Evolutionary conservation across 1,140 invertebrate species (phyloP), one percentile per base, ranked within the genome.

Genomic region (Xylocopa sonorina): DNA sequence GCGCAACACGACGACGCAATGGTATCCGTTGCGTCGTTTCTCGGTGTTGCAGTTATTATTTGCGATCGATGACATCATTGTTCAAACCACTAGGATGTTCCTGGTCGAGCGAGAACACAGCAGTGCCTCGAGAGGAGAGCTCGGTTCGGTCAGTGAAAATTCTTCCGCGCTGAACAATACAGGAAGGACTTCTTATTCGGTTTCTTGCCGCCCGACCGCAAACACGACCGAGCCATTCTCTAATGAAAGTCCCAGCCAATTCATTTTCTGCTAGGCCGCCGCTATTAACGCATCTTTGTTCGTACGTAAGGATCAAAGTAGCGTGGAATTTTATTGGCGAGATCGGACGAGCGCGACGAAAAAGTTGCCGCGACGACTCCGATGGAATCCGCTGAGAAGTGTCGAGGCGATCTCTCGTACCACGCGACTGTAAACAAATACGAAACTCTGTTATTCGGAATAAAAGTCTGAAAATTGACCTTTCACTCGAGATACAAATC

Each of bases 51-150:
- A 43, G 10, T 66, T 27, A 66, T 66, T 66, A 66, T 48, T 57
- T n/a, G 43, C 29, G 41, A 69, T 60, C 53, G 43, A 12, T 77
- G 74, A 77, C 69, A 68, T 77, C 64, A 77, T 18, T 77, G 29
- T 38, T 57, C 64, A 69, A 77, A 77, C n/a, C 57, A 57, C 24
- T 46, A 43, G 43, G 41, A 73, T 62, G 38, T 50, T 51, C 57
- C 21, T 9, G 55, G 27, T 2, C 48, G 29, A 32, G 4, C 2
- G 38, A 34, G 27, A n/a, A 53, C 27, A 21, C 12, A 10, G 9
- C 29, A 29, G 41, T 57, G n/a, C 43, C 24, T 67, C 9, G 27
- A 34, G 27, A 68, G 62, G 38, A 18, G 27, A 10, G 32, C 3
- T n/a, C 5, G 43, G 34, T 48, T 3, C 32, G 5, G 18, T 18